These are phyloP conservation scores for Coremacera marginata DNA, from an alignment of 2,888 invertebrate species.

Conservation along the genomic window DNA sequence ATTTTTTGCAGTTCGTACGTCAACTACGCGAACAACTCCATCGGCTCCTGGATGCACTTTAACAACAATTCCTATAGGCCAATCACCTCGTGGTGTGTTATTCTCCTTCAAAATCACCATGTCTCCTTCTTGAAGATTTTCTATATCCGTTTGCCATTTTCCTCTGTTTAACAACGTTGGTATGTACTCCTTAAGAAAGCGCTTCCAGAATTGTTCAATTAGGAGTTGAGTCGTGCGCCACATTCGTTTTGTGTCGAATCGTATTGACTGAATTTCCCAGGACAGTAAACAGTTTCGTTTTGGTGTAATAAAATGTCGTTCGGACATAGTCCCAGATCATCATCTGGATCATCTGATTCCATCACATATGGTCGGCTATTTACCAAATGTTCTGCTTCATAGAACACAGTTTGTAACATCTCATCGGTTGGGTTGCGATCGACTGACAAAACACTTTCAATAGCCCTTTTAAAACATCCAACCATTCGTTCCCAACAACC, in stretches of 20 bases:
- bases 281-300: conserved; percentile 2
- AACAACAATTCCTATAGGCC: conserved; percentile 37
- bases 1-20: conserved; percentile 24
- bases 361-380: conserved; percentile 36
- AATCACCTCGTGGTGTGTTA: conserved; percentile 29
- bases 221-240: conserved; percentile 40
- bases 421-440: conserved; percentile 49
- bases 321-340: conserved; percentile 29
- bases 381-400: conserved; percentile 40
- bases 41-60: conserved; percentile 37
- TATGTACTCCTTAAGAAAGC: conserved; percentile 38
- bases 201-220: conserved; percentile 41
- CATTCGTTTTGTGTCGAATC: conserved; percentile 15
- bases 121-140: conserved; percentile 35
- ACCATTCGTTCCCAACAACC: conserved; percentile 51
- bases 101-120: conserved; percentile 29
- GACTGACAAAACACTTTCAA: conserved; percentile 42
- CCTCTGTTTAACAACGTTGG: conserved; percentile 31
- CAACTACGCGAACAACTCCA: conserved; percentile 34
- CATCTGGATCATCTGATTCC: conserved; percentile 35
- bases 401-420: conserved; percentile 35
- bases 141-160: conserved; percentile 27
- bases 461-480: conserved; percentile 45
- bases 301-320: conserved; percentile 33
- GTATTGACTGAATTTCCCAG: conserved; percentile 18